Percentiles rank a stretch among this genome's conserved stretches.
These are phyloP conservation scores for Lasiommata megera DNA, from an alignment of 2,888 invertebrate species.

Conservation along the genomic window DNA sequence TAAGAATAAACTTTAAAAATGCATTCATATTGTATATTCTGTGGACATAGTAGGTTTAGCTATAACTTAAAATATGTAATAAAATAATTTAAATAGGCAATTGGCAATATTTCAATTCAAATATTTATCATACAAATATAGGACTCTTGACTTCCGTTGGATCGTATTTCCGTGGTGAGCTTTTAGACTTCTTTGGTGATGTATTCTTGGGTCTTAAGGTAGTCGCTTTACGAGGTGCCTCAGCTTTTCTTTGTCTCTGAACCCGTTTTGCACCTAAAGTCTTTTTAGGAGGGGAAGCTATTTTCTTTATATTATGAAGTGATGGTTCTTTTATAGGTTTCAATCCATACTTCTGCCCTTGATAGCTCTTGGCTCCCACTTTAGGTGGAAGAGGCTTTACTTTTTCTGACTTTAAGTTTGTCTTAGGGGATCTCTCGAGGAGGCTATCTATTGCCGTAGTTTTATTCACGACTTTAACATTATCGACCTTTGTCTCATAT, in stretches of 20 bases:
- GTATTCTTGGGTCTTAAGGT: constrained; percentile 40
- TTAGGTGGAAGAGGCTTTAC: constrained; percentile 38
- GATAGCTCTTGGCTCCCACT: constrained; percentile 42
- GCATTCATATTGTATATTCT: too few species aligned
- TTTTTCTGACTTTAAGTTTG: constrained; percentile 41
- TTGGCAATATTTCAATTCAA: background rate
- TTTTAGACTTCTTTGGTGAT: constrained; percentile 28
- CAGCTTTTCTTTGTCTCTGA: constrained; percentile 36
- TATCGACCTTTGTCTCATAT: constrained; percentile 35
- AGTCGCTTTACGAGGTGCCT: constrained; percentile 44
- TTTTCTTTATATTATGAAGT: constrained; percentile 26
- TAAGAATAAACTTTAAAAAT: too few species aligned
- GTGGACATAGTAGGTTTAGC: too few species aligned
- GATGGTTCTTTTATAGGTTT: constrained; percentile 29
- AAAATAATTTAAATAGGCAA: too few species aligned
- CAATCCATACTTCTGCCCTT: constrained; percentile 35
- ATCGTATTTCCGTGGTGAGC: background rate
- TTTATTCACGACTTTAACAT: constrained; percentile 37
- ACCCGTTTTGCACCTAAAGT: constrained; percentile 35
- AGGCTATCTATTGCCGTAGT: constrained; percentile 41
- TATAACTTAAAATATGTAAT: too few species aligned
- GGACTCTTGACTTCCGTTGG: background rate
- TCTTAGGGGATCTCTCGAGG: constrained; percentile 31
- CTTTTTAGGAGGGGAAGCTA: constrained; percentile 32
- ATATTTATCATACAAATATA: background rate